These are phyloP conservation scores for Hylaea fasciaria DNA, from an alignment of 2,888 invertebrate genomes.

Conservation along the genomic window DNA sequence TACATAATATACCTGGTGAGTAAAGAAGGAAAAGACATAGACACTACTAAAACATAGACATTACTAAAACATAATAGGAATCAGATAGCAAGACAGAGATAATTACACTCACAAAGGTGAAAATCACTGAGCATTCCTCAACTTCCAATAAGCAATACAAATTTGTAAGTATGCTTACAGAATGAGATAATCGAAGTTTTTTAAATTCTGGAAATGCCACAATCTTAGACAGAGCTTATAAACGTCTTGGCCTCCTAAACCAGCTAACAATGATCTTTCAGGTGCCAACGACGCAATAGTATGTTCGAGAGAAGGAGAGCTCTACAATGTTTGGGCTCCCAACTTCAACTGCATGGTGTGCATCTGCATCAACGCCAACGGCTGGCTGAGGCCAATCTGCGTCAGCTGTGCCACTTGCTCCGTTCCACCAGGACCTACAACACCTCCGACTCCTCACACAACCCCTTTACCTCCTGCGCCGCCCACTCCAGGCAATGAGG, in stretches of 20 bases:
- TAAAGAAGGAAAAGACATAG: neutral
- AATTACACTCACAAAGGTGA: too few species aligned
- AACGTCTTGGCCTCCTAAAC: too few species aligned
- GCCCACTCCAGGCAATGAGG: neutral
- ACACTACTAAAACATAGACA: neutral
- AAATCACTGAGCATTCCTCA: too few species aligned
- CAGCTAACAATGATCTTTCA: constrained; percentile 40
- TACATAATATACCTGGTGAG: constrained; percentile 58
- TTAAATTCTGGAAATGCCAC: too few species aligned
- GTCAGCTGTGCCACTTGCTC: constrained; percentile 60
- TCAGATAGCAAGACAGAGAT: too few species aligned
- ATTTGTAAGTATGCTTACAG: too few species aligned
- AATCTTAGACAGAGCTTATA: too few species aligned
- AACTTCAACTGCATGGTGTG: constrained; percentile 63
- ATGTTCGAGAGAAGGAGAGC: constrained; percentile 60
- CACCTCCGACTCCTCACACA: constrained; percentile 6
- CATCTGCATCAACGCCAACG: constrained; percentile 57
- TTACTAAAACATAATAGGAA: neutral
- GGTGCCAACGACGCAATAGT: constrained; percentile 51
- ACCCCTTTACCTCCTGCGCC: constrained; percentile 10
- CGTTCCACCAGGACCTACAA: constrained; percentile 9
- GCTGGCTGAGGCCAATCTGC: constrained; percentile 59
- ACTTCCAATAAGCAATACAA: too few species aligned
- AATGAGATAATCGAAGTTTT: too few species aligned
- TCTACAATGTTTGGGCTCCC: constrained; percentile 58